phyloP scores from a whole-genome alignment of 2,888 invertebrate genomes.

The Lapara coniferarum region DNA sequence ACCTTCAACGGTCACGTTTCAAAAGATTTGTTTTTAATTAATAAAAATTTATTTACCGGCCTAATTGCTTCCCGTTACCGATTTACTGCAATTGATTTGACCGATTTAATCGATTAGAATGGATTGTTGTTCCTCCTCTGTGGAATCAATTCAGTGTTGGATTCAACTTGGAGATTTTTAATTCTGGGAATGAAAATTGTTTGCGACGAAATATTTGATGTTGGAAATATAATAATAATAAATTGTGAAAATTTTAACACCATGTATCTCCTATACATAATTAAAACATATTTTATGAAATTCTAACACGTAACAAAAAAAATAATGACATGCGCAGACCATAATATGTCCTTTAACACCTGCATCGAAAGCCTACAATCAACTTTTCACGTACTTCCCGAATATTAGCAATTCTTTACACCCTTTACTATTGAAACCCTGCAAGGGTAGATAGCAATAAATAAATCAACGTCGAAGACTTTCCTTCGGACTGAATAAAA shows the following conservation, averaged over 20 bases:
- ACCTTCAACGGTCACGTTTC: conserved; percentile 8
- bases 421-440: conserved; percentile 16
- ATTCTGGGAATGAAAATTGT: no score
- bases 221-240: not conserved
- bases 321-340: not conserved
- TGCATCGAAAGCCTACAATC: no score
- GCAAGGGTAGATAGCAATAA: conserved; percentile 55
- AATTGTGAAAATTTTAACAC: not conserved
- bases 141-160: not conserved
- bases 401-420: not conserved
- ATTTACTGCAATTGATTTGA: conserved; percentile 37
- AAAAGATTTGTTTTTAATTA: conserved; percentile 23
- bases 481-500: conserved; percentile 66
- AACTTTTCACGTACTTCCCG: not conserved
- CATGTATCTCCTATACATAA: not conserved
- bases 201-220: no score
- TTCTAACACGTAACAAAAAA: not conserved
- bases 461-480: conserved; percentile 68
- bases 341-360: not conserved
- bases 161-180: not conserved
- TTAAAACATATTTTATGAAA: no score
- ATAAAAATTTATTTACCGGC: conserved; percentile 37
- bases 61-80: conserved; percentile 45
- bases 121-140: not conserved
- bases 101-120: conserved; percentile 41